These are phyloP conservation scores for Campoletis sonorensis DNA, from an alignment of 1,140 invertebrate genomes.

Conservation along the genomic window DNA sequence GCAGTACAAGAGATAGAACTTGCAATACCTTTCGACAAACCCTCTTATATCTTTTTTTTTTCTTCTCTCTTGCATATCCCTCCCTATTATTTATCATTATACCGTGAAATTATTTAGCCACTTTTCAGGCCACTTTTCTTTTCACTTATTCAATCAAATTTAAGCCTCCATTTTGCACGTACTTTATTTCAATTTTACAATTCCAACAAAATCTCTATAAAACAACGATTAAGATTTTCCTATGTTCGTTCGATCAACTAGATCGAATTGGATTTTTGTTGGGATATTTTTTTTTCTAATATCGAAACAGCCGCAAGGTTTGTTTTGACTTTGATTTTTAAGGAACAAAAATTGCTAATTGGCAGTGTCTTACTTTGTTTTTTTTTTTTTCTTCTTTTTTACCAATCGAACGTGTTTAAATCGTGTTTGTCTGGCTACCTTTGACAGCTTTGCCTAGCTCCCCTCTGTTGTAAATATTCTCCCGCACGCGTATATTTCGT, in stretches of 20 bases:
- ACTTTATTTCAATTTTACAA: background rate
- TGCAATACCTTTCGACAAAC: conserved; percentile 27
- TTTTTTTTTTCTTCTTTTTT: background rate
- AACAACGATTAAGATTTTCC: too few species aligned
- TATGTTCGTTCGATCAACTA: too few species aligned
- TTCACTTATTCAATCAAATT: conserved; percentile 28
- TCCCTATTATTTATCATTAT: conserved; percentile 27
- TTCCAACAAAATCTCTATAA: background rate
- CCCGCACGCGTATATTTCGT: conserved; percentile 12
- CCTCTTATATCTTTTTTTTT: conserved; percentile 18
- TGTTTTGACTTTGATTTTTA: background rate
- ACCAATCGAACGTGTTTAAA: conserved; percentile 7
- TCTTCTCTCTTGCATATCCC: background rate
- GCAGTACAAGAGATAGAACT: background rate
- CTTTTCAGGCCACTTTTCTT: conserved; percentile 25
- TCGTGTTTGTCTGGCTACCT: background rate
- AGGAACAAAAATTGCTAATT: background rate
- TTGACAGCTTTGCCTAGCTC: conserved; percentile 18
- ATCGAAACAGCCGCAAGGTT: background rate
- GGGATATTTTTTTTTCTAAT: too few species aligned
- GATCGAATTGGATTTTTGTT: too few species aligned
- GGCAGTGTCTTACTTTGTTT: too few species aligned
- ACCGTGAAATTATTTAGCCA: conserved; percentile 29
- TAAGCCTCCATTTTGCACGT: background rate
- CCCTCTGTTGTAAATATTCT: conserved; percentile 7